A percentile compares a stretch with the other conserved stretches of the same genome.
These are phyloP conservation scores for Cheilosia pagana DNA, from an alignment of 2,888 invertebrate species.

Conservation along the genomic window DNA sequence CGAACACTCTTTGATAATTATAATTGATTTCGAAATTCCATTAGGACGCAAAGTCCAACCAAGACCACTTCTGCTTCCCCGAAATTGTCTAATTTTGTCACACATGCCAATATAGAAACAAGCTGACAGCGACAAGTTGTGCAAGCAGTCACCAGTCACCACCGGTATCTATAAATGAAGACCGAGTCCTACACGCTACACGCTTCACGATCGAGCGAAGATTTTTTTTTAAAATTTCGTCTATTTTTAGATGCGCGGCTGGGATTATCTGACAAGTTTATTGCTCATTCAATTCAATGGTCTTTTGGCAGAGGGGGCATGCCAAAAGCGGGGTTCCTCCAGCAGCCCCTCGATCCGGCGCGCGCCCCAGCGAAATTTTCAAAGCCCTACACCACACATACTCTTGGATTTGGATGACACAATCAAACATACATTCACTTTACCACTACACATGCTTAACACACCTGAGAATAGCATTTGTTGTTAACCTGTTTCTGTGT, in stretches of 20 bases:
- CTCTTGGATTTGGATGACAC: slow-evolving; percentile 35
- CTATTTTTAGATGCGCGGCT: slow-evolving; percentile 56
- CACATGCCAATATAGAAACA: slow-evolving; percentile 38
- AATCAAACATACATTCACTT: slow-evolving; percentile 45
- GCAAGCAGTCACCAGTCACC: slow-evolving; percentile 5
- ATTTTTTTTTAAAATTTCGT: slow-evolving; percentile 9
- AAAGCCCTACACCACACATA: slow-evolving; percentile 40
- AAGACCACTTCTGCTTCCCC: slow-evolving; percentile 7
- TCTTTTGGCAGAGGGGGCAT: slow-evolving; percentile 4
- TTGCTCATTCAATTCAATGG: slow-evolving; percentile 55
- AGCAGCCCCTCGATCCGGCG: slow-evolving; percentile 5
- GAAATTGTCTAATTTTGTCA: slow-evolving; percentile 58
- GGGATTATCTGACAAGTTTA: slow-evolving; percentile 66
- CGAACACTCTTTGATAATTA: slow-evolving; percentile 22
- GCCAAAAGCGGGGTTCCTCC: not conserved
- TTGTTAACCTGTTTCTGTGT: slow-evolving; percentile 63
- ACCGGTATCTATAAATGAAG: not conserved
- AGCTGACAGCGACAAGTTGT: not conserved
- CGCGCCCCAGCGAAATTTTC: slow-evolving; percentile 22
- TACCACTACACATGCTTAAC: slow-evolving; percentile 43
- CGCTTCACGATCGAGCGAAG: slow-evolving; percentile 7
- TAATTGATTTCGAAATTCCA: slow-evolving; percentile 49
- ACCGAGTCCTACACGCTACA: not conserved
- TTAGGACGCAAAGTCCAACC: slow-evolving; percentile 27
- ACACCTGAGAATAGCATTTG: slow-evolving; percentile 67